Evolutionary conservation across 2,113 vertebrate species (phyloP), one percentile per base, ranked within the genome.

Genomic region (Excalfactoria chinensis): DNA sequence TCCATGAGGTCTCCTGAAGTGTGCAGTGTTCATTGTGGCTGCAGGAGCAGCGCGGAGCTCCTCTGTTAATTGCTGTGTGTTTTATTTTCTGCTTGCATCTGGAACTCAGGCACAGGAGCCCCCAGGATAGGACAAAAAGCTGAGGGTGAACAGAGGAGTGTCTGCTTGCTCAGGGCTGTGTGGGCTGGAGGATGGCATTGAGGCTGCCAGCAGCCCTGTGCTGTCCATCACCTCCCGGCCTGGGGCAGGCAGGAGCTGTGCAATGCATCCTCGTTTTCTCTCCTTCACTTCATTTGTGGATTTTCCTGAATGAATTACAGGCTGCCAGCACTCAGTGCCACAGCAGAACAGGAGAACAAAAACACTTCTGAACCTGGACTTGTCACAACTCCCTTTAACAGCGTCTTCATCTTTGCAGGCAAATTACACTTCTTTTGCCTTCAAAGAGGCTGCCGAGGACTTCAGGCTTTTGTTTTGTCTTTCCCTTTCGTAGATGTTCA

Each of bases 341-440:
- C 77, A 84, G 91, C 86, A 68, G 88, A 84, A 25, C 6, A 49
- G 73, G 80, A 85, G 84, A 82, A 68, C 79, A 86, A 63, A 96
- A 75, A 22, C 88, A 20, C 71, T n/a, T 13, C 73, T 67, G 34
- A 71, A 46, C 80, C 77, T 32, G 91, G 93, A n/a, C 78, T 69
- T 49, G 48, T 49, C 48, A 49, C 48, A 49, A 49, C 48, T 49
- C 48, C 48, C 48, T 49, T 49, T 17, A 23, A 23, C 22, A 49
- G 22, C 48, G 6, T 49, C 48, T 49, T 49, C 48, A 49, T 23
- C 22, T 49, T 13, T 49, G 48, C 48, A 49, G 48, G 48, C 48
- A 49, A 49, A 49, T 49, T 49, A 23, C 48, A 3, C 51, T 81
- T 55, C 78, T 70, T 82, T 35, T 11, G 78, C 91, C 60, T 34